Base-by-base conservation (phyloP, 2,113 vertebrate genomes). In the Zootoca vivipara region DNA sequence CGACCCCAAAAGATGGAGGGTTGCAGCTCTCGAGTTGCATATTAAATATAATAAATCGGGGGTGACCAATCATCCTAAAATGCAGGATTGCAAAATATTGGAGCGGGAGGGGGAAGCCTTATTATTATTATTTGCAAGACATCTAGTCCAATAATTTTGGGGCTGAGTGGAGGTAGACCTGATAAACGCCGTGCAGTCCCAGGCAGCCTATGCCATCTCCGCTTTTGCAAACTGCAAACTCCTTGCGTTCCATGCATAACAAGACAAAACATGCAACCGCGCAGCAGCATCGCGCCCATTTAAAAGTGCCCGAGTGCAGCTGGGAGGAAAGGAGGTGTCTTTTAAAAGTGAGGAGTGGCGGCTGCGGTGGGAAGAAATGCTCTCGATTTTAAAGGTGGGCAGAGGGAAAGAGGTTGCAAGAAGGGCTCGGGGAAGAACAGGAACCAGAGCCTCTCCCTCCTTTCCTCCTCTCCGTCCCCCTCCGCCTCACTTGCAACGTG, bases 401-500 rank as follows among this genome's bases (percentile, higher is more conserved):
- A 38, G 73, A 20, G 58, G n/a, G 26, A 24, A 4, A 56, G 28
- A 40, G 62, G 33, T 13, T 20, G 10, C 5, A 40, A 8, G 74
- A n/a, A 86, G 1, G 30, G 30, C 9, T 78, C 33, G 1, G 13
- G 26, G 40, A 52, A 67, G n/a, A 9, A 22, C 18, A 33, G 28
- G 73, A 42, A 5, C 72, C 26, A 12, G n/a, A 35, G 28, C 7
- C 22, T 70, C 67, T 72, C 64, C 40, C 42, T 40, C 82, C 69
- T 18, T 7, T 35, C 15, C 30, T 18, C 28, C 42, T 69, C 28
- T 46, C 4, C 30, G 26, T 20, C 0, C 20, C 30, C 35, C 24
- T 16, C 56, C 70, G 18, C 56, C n/a, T 35, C 77, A 1, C 1
- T 65, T 74, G 86, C 86, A 74, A 87, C 86, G 86, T 87, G 86